Conservation (phyloP, 2,113 vertebrate species). For the Saguinus imperator region DNA sequence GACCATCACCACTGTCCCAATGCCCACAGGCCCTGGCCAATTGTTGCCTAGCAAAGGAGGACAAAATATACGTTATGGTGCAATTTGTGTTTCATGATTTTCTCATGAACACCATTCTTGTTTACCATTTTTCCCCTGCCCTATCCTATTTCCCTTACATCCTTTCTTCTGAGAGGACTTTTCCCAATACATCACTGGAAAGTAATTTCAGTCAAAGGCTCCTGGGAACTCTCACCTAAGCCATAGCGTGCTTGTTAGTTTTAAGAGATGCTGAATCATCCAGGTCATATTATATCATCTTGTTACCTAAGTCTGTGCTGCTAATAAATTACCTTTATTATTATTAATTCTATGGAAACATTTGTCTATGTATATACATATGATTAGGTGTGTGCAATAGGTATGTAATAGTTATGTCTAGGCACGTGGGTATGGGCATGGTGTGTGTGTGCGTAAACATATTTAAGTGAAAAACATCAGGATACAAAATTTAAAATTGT, state of each 20-base stretch:
- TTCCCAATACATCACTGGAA: background rate
- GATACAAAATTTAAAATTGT: background rate
- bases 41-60: background rate
- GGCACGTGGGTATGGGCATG: background rate
- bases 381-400: background rate
- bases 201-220: background rate
- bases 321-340: background rate
- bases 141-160: background rate
- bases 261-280: background rate
- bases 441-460: background rate
- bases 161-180: background rate
- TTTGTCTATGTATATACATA: background rate
- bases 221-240: background rate
- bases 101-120: background rate
- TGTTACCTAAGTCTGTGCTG: background rate
- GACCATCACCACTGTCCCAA: accelerated
- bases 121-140: background rate
- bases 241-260: background rate
- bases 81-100: background rate
- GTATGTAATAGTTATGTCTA: no score
- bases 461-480: background rate
- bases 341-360: background rate
- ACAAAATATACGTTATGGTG: background rate
- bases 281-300: background rate
- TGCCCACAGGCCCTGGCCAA: no score